Conservation (phyloP, 2,797 vertebrate species). For the Enteromius argenteus region DNA sequence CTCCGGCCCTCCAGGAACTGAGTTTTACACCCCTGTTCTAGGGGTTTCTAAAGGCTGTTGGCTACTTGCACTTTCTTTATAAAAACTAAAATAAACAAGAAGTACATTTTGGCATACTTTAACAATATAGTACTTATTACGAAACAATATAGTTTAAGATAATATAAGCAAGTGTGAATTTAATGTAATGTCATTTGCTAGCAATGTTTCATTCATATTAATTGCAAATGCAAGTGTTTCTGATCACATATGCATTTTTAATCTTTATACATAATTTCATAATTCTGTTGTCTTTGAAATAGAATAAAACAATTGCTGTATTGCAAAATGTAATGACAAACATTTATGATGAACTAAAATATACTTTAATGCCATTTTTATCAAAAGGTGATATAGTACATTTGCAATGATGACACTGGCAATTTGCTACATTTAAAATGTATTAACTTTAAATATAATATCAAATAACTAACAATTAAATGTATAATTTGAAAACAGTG, state of each 20-base stretch:
- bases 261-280: not conserved
- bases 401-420: not conserved
- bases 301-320: not conserved
- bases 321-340: not conserved
- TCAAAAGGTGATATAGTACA: not conserved
- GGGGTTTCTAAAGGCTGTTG: not conserved
- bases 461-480: not conserved
- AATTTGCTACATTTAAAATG: no score
- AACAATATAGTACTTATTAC: not conserved
- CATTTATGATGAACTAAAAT: not conserved
- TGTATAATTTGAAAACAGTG: not conserved
- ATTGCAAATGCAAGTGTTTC: not conserved
- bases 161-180: not conserved
- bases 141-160: not conserved
- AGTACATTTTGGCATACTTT: not conserved
- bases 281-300: not conserved
- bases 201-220: not conserved
- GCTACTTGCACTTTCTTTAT: conserved; percentile 9
- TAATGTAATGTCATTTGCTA: not conserved
- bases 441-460: not conserved
- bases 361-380: not conserved
- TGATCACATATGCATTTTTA: no score
- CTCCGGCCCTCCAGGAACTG: no score
- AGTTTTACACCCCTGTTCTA: no score
- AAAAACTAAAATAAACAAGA: not conserved